A percentile compares a stretch with the other conserved stretches of the same genome.
These are phyloP conservation scores for Drosophila nasuta DNA, from an alignment of 1,140 invertebrate genomes.

Conservation along the genomic window DNA sequence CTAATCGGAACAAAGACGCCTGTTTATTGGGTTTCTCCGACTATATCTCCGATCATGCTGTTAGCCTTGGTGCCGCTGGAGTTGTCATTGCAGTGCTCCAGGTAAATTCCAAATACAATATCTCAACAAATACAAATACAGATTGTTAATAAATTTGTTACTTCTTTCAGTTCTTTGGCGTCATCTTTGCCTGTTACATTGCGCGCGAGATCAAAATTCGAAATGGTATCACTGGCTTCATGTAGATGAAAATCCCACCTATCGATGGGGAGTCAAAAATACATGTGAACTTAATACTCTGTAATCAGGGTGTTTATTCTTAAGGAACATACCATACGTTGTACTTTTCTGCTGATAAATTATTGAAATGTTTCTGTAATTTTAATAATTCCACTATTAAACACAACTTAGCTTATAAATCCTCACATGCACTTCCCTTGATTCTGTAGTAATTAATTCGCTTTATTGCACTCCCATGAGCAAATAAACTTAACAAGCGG, in stretches of 20 bases:
- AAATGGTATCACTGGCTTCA: slow-evolving; percentile 78
- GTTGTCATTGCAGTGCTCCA: slow-evolving; percentile 91
- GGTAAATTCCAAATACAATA: slow-evolving; percentile 84
- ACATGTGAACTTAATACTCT: slow-evolving; percentile 40
- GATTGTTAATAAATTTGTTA: neutral
- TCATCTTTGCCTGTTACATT: slow-evolving; percentile 85
- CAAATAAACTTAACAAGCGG: neutral
- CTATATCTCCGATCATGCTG: slow-evolving; percentile 89
- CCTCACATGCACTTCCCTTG: neutral
- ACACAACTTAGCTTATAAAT: slow-evolving; percentile 35
- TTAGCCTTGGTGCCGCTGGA: slow-evolving; percentile 90
- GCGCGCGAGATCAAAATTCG: slow-evolving; percentile 83
- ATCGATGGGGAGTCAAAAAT: slow-evolving; percentile 3
- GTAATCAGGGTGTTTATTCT: slow-evolving; percentile 27
- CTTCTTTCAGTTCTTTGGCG: slow-evolving; percentile 83
- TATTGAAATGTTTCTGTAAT: slow-evolving; percentile 31
- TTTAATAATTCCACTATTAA: slow-evolving; percentile 35
- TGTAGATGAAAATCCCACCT: slow-evolving; percentile 13
- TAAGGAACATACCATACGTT: slow-evolving; percentile 16
- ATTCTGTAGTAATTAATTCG: neutral
- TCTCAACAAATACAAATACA: neutral
- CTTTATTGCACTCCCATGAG: slow-evolving; percentile 1
- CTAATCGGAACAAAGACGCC: slow-evolving; percentile 80
- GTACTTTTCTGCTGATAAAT: slow-evolving; percentile 21
- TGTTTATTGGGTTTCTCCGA: slow-evolving; percentile 88